Evolutionary conservation across 2,113 vertebrate genomes (phyloP), one percentile per base, ranked within the genome.

Genomic region (Cacatua alba): DNA sequence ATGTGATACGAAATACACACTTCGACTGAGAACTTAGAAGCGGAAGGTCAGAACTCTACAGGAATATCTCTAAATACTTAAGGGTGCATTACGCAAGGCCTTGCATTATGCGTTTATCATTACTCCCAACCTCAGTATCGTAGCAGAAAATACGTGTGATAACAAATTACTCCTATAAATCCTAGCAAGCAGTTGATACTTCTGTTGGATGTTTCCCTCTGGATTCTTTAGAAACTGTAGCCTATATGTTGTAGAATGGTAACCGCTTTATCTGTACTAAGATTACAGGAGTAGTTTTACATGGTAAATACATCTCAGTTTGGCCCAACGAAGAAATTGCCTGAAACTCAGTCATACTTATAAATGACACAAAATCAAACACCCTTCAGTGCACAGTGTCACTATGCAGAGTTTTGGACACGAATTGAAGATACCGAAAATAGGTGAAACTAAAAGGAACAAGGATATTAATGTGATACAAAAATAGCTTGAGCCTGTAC

Each of bases 101-200:
- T 60, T 91, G 62, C 60, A 51, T 93, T 89, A 91, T 84, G 69
- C 69, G 83, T 94, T 94, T 86, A 68, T 91, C 64, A 82, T 59
- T 70, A 79, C 52, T 93, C 69, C 41, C 33, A 49, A 64, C 52
- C 59, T 86, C 77, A 60, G 53, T 48, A 81, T 60, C 3, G 1
- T 17, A 62, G 63, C 39, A 94, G 70, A 78, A 88, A 90, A 77
- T 52, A 59, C 3, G 2, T 20, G 15, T 49, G 64, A 75, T 88
- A 88, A 90, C 31, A 92, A 90, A 86, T 93, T 82, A 57, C 62
- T 49, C 52, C 46, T 65, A 46, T 68, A 89, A 92, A 94, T 76
- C 77, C 79, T 72, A 87, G 63, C 26, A 94, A 93, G 78, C 10
- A 41, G 21, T 65, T 79, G 46, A 79, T 65, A 43, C 11, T 84